Percentiles rank a stretch among this genome's conserved stretches.
Conservation (phyloP, 2,113 vertebrate genomes). For the Stictonetta naevosa region DNA sequence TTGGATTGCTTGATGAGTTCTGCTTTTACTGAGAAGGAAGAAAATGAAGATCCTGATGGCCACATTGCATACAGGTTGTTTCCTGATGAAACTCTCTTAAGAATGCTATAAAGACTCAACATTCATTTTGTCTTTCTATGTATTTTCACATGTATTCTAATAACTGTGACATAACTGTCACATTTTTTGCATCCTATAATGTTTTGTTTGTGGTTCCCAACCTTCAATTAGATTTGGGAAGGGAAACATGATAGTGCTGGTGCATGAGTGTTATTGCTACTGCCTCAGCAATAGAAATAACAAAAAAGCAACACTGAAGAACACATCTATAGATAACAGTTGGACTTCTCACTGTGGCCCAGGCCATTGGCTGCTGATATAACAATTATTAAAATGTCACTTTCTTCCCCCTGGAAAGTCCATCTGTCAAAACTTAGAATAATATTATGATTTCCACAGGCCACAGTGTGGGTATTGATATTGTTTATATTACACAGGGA, state of each 20-base stretch:
- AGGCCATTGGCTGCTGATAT: neutral
- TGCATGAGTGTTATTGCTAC: neutral
- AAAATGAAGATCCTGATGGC: neutral
- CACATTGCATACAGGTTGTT: neutral
- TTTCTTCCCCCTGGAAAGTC: neutral
- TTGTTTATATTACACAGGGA: neutral
- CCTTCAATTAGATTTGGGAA: neutral
- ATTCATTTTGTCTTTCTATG: neutral
- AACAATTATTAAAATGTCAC: neutral
- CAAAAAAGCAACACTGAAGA: neutral
- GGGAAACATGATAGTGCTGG: neutral
- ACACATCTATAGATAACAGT: neutral
- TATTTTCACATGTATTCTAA: neutral
- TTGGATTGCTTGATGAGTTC: neutral
- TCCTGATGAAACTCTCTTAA: neutral
- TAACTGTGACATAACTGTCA: neutral
- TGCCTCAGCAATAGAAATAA: neutral
- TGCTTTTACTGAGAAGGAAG: neutral
- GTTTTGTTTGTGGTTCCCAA: neutral
- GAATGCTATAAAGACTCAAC: neutral
- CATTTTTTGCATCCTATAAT: neutral
- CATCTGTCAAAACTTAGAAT: neutral
- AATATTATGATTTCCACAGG: neutral
- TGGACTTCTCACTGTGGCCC: neutral
- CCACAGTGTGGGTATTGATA: neutral